A percentile compares a stretch with the other conserved stretches of the same genome.
Evolutionary conservation across 37 sponge, comb jelly and placozoan species (phyloP).

Genomic region (Chondrosia reniformis): DNA sequence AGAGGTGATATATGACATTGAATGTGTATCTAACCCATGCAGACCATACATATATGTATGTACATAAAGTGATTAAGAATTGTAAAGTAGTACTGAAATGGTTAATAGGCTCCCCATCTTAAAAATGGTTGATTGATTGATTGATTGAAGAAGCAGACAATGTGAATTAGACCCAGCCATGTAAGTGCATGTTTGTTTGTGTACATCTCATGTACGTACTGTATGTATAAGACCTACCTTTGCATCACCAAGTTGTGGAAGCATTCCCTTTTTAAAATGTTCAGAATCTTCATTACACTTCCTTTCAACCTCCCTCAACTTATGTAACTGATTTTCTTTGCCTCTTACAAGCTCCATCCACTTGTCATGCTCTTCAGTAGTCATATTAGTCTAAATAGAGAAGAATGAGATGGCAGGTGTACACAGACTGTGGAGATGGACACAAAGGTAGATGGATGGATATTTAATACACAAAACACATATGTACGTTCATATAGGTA

Average conservation of each 20-base stretch:
- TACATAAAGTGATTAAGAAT: too few relatives aligned
- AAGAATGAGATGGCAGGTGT: background rate
- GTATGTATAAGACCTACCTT: too few relatives aligned
- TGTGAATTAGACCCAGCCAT: too few relatives aligned
- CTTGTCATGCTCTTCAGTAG: background rate
- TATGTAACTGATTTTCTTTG: background rate
- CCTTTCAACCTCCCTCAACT: background rate
- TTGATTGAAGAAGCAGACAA: too few relatives aligned
- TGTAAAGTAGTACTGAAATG: too few relatives aligned
- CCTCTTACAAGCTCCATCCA: background rate
- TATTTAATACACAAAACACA: background rate
- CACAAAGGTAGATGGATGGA: background rate
- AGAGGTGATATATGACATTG: too few relatives aligned
- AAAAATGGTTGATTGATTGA: too few relatives aligned
- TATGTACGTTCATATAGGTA: background rate
- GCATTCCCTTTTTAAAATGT: background rate
- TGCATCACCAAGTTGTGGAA: background rate
- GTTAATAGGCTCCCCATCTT: too few relatives aligned
- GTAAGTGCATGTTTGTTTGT: too few relatives aligned
- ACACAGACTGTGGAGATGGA: background rate
- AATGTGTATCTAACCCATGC: too few relatives aligned
- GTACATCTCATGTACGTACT: too few relatives aligned
- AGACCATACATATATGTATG: too few relatives aligned
- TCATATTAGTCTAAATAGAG: background rate
- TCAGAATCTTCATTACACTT: background rate